Base-by-base conservation (phyloP, 2,113 vertebrate genomes). In the Aldabrachelys gigantea region DNA sequence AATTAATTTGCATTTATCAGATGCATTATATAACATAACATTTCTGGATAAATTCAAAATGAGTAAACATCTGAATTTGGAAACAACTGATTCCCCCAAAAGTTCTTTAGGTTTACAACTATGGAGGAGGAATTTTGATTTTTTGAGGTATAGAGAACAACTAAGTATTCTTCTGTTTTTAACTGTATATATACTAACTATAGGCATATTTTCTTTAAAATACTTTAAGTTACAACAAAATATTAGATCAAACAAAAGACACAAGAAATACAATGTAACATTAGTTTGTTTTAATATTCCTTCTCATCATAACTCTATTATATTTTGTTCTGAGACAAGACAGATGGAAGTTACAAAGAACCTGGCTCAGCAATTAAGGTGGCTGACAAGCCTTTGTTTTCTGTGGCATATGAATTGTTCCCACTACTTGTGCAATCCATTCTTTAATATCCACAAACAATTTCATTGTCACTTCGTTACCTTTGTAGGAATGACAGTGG, bases 281-380 rank as follows among this genome's bases (percentile, higher is more conserved):
- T 49, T 57, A 94, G n/a, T 5, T 83, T 7, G 65, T 87, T 96
- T 91, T 87, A 89, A 38, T 57, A 62, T 31, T 92, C 53, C 38
- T 95, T 86, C 89, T 91, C 59, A 87, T 79, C 59, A 62, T 54
- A 41, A 90, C 69, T 84, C 89, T 56, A 76, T 85, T 93, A 35
- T 29, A 44, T 81, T 92, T 91, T 35, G 44, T n/a, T 72, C 4
- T 17, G 11, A 49, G 35, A 85, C 81, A 81, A 87, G 65, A 13
- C 12, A 52, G 24, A 49, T 47, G 5, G 0, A 53, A 88, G 12
- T 65, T 80, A 57, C 69, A 94, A 93, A 84, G 82, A 81, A 80
- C 1, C 7, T 89, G 76, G 90, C 53, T 27, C 25, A 91, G 88
- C 24, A 87, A 50, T 84, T 80, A 41, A 92, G 76, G 59, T 27